These are phyloP conservation scores for Motacilla tschutschensis DNA, from an alignment of 2,113 vertebrate species.

Conservation along the genomic window DNA sequence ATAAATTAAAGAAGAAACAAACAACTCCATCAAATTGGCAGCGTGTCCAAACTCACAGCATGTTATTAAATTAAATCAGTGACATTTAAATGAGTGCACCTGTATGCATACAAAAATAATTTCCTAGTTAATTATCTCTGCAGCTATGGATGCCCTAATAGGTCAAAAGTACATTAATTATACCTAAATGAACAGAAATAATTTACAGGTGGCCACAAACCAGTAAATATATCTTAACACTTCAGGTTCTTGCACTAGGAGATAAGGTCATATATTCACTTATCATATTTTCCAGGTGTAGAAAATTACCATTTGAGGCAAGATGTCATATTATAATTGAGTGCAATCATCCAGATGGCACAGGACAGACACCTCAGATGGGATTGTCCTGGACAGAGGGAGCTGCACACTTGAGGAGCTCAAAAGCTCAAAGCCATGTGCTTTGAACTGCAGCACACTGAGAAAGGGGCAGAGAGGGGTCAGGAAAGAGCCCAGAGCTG, in stretches of 20 bases:
- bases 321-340: not conserved
- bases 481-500: not conserved
- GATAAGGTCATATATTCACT: not conserved
- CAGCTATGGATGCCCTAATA: not conserved
- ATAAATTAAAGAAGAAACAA: conserved; percentile 31
- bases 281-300: not conserved
- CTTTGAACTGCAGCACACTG: not conserved
- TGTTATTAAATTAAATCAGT: conserved; percentile 42
- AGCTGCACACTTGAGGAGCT: not conserved
- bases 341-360: not conserved
- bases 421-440: not conserved
- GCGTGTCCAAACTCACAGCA: not conserved
- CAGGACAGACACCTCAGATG: not conserved
- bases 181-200: not conserved
- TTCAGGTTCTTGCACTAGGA: not conserved
- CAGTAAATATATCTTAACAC: not conserved
- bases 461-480: not conserved
- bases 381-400: not conserved
- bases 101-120: conserved; percentile 37
- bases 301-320: not conserved
- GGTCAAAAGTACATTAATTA: conserved; percentile 35
- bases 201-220: not conserved
- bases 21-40: not conserved
- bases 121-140: conserved; percentile 36
- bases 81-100: conserved; percentile 47